Evolutionary conservation across 2,888 invertebrate species (phyloP).

Genomic region (Amphipyra tragopoginis): DNA sequence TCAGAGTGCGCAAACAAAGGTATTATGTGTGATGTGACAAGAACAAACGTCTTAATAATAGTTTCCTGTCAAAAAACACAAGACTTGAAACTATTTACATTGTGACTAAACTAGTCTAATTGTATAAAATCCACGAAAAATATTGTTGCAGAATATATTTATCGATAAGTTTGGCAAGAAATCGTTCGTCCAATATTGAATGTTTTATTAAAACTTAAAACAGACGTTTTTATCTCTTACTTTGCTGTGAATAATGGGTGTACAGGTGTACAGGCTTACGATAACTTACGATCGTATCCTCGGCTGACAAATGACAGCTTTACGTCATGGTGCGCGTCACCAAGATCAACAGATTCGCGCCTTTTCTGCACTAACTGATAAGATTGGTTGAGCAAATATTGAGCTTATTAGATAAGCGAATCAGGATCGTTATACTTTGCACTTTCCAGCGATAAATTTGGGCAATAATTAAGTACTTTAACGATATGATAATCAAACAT

Average conservation of each 20-base stretch:
- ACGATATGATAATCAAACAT: constrained; percentile 68
- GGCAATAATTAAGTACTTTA: constrained; percentile 73
- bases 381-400: constrained; percentile 80
- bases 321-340: constrained; percentile 80
- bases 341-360: constrained; percentile 76
- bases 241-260: constrained; percentile 10
- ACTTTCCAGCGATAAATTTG: constrained; percentile 80
- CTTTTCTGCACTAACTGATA: constrained; percentile 78
- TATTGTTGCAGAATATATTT: not conserved
- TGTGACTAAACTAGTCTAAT: constrained; percentile 65
- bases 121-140: constrained; percentile 11
- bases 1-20: constrained; percentile 75
- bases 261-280: constrained; percentile 8
- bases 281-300: constrained; percentile 37
- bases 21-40: constrained; percentile 72
- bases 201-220: not conserved
- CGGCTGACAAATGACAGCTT: constrained; percentile 66
- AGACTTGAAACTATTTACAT: constrained; percentile 71
- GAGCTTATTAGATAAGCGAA: constrained; percentile 76
- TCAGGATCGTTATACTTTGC: constrained; percentile 86
- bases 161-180: not conserved
- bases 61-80: constrained; percentile 66
- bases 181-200: not conserved
- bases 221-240: constrained; percentile 1
- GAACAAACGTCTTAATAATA: constrained; percentile 72